phyloP scores from a whole-genome alignment of 1,140 invertebrate genomes.

The Drosophila kikkawai region DNA sequence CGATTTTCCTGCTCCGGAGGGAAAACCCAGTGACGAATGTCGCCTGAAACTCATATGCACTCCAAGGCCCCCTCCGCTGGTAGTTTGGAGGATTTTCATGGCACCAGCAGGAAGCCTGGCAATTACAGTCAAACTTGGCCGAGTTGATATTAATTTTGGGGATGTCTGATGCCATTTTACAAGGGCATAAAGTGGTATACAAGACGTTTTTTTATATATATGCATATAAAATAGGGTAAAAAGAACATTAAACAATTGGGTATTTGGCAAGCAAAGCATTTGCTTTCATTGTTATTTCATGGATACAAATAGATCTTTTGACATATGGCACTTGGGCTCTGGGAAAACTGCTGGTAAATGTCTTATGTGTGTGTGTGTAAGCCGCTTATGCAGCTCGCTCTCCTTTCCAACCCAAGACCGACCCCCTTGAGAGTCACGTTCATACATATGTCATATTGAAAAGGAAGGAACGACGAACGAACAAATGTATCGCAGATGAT shows the following conservation, averaged over 20 bases:
- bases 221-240: neutral
- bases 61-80: neutral
- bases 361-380: conserved; percentile 21
- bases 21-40: conserved; percentile 41
- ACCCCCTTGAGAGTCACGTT: conserved; percentile 36
- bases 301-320: conserved; percentile 22
- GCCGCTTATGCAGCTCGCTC: conserved; percentile 18
- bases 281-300: conserved; percentile 5
- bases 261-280: conserved; percentile 3
- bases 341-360: conserved; percentile 35
- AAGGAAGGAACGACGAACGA: conserved; percentile 8
- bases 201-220: neutral
- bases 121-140: conserved; percentile 22
- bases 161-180: neutral
- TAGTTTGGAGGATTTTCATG: conserved; percentile 5
- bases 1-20: neutral
- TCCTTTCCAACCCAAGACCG: neutral
- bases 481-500: conserved; percentile 41
- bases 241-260: neutral
- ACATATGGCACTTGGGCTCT: conserved; percentile 18
- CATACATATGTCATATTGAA: conserved; percentile 29
- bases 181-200: neutral
- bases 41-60: conserved; percentile 44
- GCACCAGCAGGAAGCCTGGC: neutral
- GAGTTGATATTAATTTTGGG: conserved; percentile 20